Evolutionary conservation across 2,888 invertebrate genomes (phyloP).

Genomic region (Plusia festucae): DNA sequence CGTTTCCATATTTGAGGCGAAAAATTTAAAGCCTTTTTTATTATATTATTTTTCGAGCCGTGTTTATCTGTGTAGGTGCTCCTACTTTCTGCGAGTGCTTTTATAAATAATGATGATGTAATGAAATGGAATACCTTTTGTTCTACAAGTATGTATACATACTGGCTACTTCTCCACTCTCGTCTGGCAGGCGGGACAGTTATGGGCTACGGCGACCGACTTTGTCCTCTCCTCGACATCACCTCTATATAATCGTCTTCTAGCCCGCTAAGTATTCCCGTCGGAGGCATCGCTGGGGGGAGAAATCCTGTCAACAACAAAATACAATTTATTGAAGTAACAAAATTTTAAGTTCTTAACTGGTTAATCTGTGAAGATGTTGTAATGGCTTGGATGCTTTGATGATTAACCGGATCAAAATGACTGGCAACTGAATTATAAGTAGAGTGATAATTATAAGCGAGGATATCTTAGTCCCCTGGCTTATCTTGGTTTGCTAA

Average conservation of each 20-base stretch:
- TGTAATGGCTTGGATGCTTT: too few species aligned
- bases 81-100: background rate
- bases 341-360: too few species aligned
- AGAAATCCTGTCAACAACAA: constrained; percentile 66
- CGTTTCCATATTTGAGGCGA: background rate
- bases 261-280: constrained; percentile 74
- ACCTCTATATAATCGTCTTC: constrained; percentile 83
- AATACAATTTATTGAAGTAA: background rate
- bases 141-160: constrained; percentile 52
- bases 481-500: too few species aligned
- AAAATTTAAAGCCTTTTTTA: background rate
- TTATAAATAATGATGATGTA: background rate
- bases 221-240: constrained; percentile 85
- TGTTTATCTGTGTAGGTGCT: too few species aligned
- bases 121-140: background rate
- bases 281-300: constrained; percentile 78
- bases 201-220: constrained; percentile 83
- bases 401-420: too few species aligned
- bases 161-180: constrained; percentile 71
- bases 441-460: too few species aligned
- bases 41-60: background rate
- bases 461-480: too few species aligned
- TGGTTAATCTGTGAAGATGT: too few species aligned
- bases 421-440: too few species aligned
- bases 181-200: constrained; percentile 55